Conservation (phyloP, 2,797 vertebrate species). For the Selene dorsalis region DNA sequence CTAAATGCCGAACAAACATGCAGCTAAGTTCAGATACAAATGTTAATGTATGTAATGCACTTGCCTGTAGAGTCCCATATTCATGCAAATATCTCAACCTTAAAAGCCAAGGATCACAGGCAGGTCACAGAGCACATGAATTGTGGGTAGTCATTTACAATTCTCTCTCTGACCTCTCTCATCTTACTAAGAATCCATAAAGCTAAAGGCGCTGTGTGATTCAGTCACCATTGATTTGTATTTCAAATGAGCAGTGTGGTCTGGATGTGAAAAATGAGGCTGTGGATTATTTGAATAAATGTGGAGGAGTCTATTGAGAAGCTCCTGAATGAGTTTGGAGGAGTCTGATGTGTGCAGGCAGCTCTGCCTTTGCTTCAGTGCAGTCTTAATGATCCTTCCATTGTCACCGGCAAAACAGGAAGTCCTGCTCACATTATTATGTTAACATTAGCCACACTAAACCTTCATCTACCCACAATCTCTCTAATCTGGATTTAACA, state of each 20-base stretch:
- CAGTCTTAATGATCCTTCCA: no score
- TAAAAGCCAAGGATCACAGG: neutral
- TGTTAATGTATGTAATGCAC: neutral
- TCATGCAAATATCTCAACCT: slow-evolving; percentile 23
- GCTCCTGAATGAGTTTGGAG: neutral
- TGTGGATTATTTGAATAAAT: slow-evolving; percentile 35
- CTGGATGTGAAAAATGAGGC: slow-evolving; percentile 24
- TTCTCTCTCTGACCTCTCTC: slow-evolving; percentile 41
- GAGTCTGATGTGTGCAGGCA: slow-evolving; percentile 4
- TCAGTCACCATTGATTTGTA: slow-evolving; percentile 28
- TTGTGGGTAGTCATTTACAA: slow-evolving; percentile 34
- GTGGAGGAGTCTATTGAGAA: slow-evolving; percentile 12
- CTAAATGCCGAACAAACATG: slow-evolving; percentile 19
- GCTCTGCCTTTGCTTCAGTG: neutral
- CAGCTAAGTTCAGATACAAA: slow-evolving; percentile 3
- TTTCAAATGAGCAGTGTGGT: slow-evolving; percentile 44
- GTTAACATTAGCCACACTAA: no score
- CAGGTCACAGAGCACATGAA: slow-evolving; percentile 29
- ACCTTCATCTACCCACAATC: neutral
- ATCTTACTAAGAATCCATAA: slow-evolving; percentile 3
- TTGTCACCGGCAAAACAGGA: no score
- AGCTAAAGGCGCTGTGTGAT: slow-evolving; percentile 29
- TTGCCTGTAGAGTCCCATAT: slow-evolving; percentile 7
- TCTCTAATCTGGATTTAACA: no score
- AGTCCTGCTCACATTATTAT: no score